Evolutionary conservation across 92 coral and sea anemone species (phyloP).

Genomic region (Pocillopora meandrina): DNA sequence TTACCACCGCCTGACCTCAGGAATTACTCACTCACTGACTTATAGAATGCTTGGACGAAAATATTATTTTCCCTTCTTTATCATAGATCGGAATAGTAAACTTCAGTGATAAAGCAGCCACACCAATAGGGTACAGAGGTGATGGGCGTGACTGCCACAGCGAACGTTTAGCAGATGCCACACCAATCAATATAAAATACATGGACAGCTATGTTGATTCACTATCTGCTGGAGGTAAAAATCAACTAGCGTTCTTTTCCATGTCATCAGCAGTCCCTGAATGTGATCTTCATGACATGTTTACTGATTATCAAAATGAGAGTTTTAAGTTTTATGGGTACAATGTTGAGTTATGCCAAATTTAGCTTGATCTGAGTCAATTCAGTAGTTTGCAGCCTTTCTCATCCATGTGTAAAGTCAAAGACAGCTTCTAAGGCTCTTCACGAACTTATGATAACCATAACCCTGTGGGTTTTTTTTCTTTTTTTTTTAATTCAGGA

Average conservation of each 20-base stretch:
- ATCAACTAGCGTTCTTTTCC: not conserved
- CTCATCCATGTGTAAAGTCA: no score
- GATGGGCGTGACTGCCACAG: conserved; percentile 37
- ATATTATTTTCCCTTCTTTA: not conserved
- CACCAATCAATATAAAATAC: conserved; percentile 46
- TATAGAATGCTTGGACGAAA: not conserved
- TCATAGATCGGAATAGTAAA: conserved; percentile 36
- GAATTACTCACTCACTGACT: not conserved
- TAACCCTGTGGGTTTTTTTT: not conserved
- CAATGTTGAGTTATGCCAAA: no score
- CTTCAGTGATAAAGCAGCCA: conserved; percentile 12
- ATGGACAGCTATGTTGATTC: conserved; percentile 29
- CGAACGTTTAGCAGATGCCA: conserved; percentile 44
- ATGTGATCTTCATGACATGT: not conserved
- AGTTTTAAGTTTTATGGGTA: no score
- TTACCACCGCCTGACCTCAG: no score
- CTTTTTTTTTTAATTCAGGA: conserved; percentile 25
- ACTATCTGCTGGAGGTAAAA: conserved; percentile 33
- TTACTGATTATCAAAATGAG: no score
- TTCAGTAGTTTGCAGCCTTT: no score
- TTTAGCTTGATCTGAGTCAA: no score
- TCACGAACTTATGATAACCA: not conserved
- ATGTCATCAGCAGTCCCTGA: not conserved
- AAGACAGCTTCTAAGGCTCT: no score
- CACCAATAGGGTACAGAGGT: conserved; percentile 20